Evolutionary conservation across 2,888 invertebrate species (phyloP), one percentile per base, ranked within the genome.

Genomic region (Limnephilus lunatus): DNA sequence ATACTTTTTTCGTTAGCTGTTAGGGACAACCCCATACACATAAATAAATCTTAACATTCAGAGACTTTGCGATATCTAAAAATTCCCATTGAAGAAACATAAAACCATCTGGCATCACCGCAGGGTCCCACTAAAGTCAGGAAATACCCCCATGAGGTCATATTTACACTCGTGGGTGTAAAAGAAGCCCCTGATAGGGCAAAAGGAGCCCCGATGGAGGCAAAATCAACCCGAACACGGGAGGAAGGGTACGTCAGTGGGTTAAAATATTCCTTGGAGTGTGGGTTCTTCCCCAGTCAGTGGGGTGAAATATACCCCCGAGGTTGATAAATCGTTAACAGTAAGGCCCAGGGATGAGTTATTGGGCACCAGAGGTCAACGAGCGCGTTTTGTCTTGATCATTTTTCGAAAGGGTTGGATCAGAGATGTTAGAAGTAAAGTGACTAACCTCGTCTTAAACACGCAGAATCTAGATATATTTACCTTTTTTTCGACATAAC

Each of bases 331-430:
- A 93, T 93, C 85, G 93, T 90, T 81, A 83, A 81, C 91, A 68
- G 91, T 93, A 89, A 92, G 92, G 85, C 89, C 91, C 48, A 90
- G 86, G 86, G 86, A 90, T 92, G 92, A 92, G 86, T 90, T 92
- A 92, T 90, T 81, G 91, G 93, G 89, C 88, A 88, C 87, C 85
- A 92, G 90, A 93, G 92, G 93, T 93, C 93, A 92, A 81, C 91
- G 85, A 91, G 90, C 39, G 87, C 91, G 90, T 92, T 93, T 92
- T 91, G 91, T 93, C 92, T 92, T 92, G 92, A 92, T 93, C 92
- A 88, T 89, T 92, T 92, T 91, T 85, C 90, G 31, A 82, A 90
- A 85, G 90, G 92, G 92, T 92, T 90, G 83, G 31, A 91, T 53
- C 53, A 68, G 68, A 68, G 68, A 68, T 68, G 68, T 68, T 7